Conservation (phyloP, 2,113 vertebrate species). For the Ophthalmolycus amberensis region DNA sequence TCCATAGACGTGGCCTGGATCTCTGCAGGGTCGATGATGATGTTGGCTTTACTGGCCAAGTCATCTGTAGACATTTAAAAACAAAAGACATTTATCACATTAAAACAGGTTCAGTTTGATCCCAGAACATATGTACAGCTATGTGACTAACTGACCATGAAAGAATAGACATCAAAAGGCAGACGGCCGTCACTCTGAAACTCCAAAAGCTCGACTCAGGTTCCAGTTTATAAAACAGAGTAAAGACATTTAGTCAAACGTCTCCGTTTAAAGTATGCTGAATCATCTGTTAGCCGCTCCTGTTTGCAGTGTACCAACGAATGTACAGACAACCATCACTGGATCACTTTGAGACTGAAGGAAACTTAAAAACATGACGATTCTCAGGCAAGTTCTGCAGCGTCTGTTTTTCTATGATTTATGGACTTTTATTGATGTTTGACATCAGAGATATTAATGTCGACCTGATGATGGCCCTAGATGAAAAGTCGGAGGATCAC, state of each 20-base stretch:
- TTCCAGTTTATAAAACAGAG: no score
- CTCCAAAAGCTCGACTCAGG: no score
- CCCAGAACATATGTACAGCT: not conserved
- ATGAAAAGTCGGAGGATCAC: not conserved
- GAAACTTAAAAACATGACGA: not conserved
- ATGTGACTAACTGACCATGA: no score
- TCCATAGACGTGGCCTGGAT: slow-evolving; percentile 95
- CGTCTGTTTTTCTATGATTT: not conserved
- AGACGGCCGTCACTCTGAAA: no score
- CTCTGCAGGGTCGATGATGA: slow-evolving; percentile 94
- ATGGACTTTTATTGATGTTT: not conserved
- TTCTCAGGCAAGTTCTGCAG: not conserved
- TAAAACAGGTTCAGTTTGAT: not conserved
- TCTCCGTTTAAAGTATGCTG: not conserved
- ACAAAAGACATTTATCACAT: not conserved
- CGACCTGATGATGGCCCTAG: not conserved
- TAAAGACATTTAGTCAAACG: no score
- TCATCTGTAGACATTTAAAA: slow-evolving; percentile 85
- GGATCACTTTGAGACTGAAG: not conserved
- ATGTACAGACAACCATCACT: not conserved
- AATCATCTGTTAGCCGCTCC: not conserved
- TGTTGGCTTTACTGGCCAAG: slow-evolving; percentile 93
- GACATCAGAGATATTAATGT: not conserved
- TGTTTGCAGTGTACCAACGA: not conserved
- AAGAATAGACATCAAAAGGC: no score